Evolutionary conservation across 2,797 vertebrate genomes (phyloP), one percentile per base, ranked within the genome.

Genomic region (Clamator glandarius): DNA sequence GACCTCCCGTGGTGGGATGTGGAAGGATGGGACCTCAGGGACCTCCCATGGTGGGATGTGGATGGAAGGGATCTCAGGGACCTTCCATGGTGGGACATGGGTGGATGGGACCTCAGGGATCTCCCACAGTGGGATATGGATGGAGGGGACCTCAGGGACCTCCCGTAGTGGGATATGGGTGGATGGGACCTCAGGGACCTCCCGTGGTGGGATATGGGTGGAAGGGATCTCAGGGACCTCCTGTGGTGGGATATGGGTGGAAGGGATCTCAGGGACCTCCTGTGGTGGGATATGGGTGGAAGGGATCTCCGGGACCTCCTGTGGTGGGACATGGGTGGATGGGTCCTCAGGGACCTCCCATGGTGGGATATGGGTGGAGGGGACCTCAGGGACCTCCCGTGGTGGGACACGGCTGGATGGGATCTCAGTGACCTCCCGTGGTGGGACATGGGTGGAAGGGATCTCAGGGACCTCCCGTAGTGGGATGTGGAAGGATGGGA

Each of bases 41-140:
- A 26, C 48, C n/a, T n/a, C n/a, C n/a, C n/a, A n/a, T n/a, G n/a
- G n/a, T n/a, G n/a, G n/a, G n/a, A n/a, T 48, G 23, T n/a, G n/a
- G n/a, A n/a, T n/a, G n/a, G n/a, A n/a, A n/a, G 1, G 4, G 11
- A 7, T 24, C 36, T 2, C 29, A 51, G 18, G 4, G 28, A 28
- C 18, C 25, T 29, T 17, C 24, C 2, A 1, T 29, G 55, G 31
- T 12, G 16, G 31, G 31, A 52, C 23, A 20, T 1, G 21, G 13
- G 9, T 6, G 2, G 25, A 16, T 46, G 44, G 44, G 44, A 46
- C 44, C 17, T 42, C 44, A 46, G 19, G 15, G 44, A 46, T 44
- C 15, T 46, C 44, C 44, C 44, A 46, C 46, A 44, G 44, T 46
- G 44, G 17, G 17, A 46, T 18, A 19, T 46, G 26, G 48, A 20